Evolutionary conservation across 2,888 invertebrate species (phyloP).

Genomic region (Sialis lutaria): DNA sequence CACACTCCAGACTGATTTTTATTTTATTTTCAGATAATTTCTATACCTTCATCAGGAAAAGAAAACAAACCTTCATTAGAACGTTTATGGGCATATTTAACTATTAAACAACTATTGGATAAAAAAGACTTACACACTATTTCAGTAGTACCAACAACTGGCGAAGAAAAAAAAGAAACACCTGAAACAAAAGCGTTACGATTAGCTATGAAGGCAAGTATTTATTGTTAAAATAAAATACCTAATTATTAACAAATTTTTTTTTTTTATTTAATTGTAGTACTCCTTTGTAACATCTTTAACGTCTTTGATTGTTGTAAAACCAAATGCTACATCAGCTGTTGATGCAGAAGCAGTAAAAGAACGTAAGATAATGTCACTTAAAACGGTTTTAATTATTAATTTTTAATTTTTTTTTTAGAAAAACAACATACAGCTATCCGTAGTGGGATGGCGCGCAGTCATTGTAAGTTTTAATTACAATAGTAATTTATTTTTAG

Average conservation of each 20-base stretch:
- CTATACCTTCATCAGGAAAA: conserved; percentile 13
- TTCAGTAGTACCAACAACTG: conserved; percentile 6
- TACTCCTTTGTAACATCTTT: conserved; percentile 46
- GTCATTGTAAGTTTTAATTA: too few relatives aligned
- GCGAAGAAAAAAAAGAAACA: conserved; percentile 14
- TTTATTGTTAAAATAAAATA: too few relatives aligned
- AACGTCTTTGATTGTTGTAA: conserved; percentile 43
- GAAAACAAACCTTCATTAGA: conserved; percentile 27
- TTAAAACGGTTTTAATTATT: too few relatives aligned
- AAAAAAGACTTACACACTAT: conserved; percentile 23
- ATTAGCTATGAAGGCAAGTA: conserved; percentile 29
- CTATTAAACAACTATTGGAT: conserved; percentile 43
- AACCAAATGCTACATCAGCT: conserved; percentile 33
- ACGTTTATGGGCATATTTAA: conserved; percentile 48
- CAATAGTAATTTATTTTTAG: too few relatives aligned
- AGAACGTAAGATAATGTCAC: too few relatives aligned
- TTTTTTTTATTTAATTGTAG: conserved; percentile 19
- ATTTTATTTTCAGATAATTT: conserved; percentile 6
- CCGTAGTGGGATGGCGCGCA: too few relatives aligned
- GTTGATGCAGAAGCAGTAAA: conserved; percentile 26
- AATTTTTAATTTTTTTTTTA: too few relatives aligned
- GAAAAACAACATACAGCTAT: too few relatives aligned
- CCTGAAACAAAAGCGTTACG: conserved; percentile 33
- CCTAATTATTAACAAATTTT: too few relatives aligned
- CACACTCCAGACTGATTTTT: too few relatives aligned